Conservation (phyloP, 2,888 invertebrate genomes). For the Melangyna quadrimaculata region DNA sequence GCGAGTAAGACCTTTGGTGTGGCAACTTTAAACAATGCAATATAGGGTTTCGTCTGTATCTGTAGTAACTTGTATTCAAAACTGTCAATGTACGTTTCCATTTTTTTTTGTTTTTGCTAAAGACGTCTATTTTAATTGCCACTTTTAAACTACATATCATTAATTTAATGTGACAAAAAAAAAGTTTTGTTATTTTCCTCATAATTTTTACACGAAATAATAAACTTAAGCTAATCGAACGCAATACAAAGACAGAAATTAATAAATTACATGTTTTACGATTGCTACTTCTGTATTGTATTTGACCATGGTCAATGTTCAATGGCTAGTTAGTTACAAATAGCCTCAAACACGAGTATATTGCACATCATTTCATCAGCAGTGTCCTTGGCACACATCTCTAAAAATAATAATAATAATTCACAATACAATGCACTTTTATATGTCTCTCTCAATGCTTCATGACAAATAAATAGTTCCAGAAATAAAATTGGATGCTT, state of each 20-base stretch:
- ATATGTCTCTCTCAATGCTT: neutral
- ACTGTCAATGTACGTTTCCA: too few relatives aligned
- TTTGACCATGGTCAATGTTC: neutral
- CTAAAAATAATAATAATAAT: neutral
- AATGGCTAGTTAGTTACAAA: neutral
- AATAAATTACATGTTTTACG: neutral
- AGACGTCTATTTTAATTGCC: too few relatives aligned
- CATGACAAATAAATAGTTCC: constrained; percentile 3
- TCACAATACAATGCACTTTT: constrained; percentile 34
- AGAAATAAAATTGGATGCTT: constrained; percentile 3
- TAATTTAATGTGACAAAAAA: too few relatives aligned
- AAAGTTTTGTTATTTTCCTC: neutral
- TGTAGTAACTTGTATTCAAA: too few relatives aligned
- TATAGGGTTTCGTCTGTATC: too few relatives aligned
- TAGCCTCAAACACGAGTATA: neutral
- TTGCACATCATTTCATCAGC: constrained; percentile 26
- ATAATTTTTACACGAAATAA: neutral
- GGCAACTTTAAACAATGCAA: too few relatives aligned
- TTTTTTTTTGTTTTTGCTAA: too few relatives aligned
- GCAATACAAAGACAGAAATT: neutral
- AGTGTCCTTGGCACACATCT: constrained; percentile 54
- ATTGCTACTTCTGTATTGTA: neutral
- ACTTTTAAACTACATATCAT: too few relatives aligned
- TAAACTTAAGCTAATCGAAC: neutral
- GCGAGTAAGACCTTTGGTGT: too few relatives aligned